phyloP scores from a whole-genome alignment of 2,797 vertebrate species.

The Crenuchus spilurus region DNA sequence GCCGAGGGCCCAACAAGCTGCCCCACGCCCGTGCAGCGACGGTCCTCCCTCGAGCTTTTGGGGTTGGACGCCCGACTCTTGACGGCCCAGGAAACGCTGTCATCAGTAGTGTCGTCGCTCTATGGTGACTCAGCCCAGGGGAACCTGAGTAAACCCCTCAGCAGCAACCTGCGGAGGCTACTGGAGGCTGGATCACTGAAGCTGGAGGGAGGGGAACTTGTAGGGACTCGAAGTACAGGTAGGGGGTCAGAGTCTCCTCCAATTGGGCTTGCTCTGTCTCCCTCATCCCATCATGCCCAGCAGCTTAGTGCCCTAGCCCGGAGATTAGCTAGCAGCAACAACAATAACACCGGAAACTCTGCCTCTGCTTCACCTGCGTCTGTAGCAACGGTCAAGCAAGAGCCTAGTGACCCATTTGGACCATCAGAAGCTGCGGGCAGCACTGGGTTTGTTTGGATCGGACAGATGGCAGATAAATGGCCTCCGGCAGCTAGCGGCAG shows the following conservation, averaged over 20 bases:
- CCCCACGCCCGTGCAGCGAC: conserved; percentile 87
- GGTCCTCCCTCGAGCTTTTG: conserved; percentile 87
- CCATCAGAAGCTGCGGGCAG: conserved; percentile 78
- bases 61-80: conserved; percentile 82
- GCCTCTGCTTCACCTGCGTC: conserved; percentile 75
- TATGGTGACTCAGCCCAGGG: conserved; percentile 87
- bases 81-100: conserved; percentile 88
- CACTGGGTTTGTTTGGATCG: conserved; percentile 89
- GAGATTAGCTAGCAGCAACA: conserved; percentile 87
- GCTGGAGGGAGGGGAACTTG: conserved; percentile 81
- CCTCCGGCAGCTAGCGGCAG: conserved; percentile 87
- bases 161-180: conserved; percentile 93
- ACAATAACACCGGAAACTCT: conserved; percentile 72
- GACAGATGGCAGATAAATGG: conserved; percentile 91
- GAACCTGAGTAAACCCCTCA: conserved; percentile 88
- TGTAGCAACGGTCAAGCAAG: conserved; percentile 85
- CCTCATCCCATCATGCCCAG: conserved; percentile 93
- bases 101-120: conserved; percentile 88
- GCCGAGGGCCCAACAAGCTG: conserved; percentile 92
- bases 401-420: conserved; percentile 90
- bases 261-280: conserved; percentile 84
- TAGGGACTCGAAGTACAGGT: conserved; percentile 68
- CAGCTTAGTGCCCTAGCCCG: conserved; percentile 97
- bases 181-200: conserved; percentile 95
- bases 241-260: conserved; percentile 82